A percentile compares a stretch with the other conserved stretches of the same genome.
Conservation (phyloP, 1,140 invertebrate genomes). For the Drosophila guanche region DNA sequence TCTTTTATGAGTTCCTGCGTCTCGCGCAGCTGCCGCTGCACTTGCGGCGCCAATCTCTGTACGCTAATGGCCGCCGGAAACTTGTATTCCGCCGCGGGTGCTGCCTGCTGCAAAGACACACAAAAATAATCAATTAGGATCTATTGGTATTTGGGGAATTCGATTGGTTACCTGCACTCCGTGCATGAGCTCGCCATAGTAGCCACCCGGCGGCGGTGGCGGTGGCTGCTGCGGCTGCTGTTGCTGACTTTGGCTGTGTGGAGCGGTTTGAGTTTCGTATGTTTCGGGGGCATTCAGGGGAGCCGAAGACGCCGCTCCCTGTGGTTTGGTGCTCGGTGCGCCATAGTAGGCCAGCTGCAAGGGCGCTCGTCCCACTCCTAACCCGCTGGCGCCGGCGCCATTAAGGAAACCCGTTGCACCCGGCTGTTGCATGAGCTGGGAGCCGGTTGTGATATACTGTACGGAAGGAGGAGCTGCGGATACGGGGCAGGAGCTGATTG, state of each 20-base stretch:
- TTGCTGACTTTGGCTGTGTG: slow-evolving; percentile 75
- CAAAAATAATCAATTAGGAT: neutral
- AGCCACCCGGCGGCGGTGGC: slow-evolving; percentile 64
- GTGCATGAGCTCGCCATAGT: slow-evolving; percentile 81
- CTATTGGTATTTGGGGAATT: slow-evolving; percentile 1
- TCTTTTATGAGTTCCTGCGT: slow-evolving; percentile 84
- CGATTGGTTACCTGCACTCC: slow-evolving; percentile 64
- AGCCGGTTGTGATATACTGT: slow-evolving; percentile 64
- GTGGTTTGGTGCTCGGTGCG: slow-evolving; percentile 61
- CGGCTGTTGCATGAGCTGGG: slow-evolving; percentile 54
- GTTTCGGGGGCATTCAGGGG: slow-evolving; percentile 55
- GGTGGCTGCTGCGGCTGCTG: slow-evolving; percentile 53
- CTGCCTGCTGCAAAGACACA: slow-evolving; percentile 32
- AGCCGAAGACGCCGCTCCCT: slow-evolving; percentile 39
- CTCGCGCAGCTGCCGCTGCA: slow-evolving; percentile 82
- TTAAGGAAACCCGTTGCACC: slow-evolving; percentile 62
- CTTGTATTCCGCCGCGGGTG: slow-evolving; percentile 76
- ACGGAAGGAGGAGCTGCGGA: slow-evolving; percentile 45
- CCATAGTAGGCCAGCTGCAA: slow-evolving; percentile 76
- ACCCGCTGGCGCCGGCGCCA: slow-evolving; percentile 63
- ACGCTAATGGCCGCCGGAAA: slow-evolving; percentile 83
- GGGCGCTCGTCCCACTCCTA: slow-evolving; percentile 44
- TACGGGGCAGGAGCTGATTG: slow-evolving; percentile 6
- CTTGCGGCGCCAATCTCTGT: slow-evolving; percentile 81
- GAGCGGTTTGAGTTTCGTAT: slow-evolving; percentile 75